Percentiles rank a stretch among this genome's conserved stretches.
Conservation (phyloP, 92 coral and sea anemone genomes). For the Phymanthus crucifer region DNA sequence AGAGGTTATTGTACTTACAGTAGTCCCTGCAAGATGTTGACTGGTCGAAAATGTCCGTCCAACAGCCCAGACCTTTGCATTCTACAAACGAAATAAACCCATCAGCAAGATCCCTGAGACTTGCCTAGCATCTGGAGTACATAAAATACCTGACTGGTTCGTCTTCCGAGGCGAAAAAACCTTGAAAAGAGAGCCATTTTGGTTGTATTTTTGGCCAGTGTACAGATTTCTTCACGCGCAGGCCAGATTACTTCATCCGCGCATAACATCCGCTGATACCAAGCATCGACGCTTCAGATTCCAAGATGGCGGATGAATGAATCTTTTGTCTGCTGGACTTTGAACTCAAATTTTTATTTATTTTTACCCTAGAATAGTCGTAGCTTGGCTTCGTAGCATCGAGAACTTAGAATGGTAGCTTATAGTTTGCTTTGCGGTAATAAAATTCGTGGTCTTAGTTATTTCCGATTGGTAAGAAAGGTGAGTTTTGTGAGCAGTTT, state of each 20-base stretch:
- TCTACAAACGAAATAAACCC: slow-evolving; percentile 36
- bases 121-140: neutral
- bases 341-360: slow-evolving; percentile 4
- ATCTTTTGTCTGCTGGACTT: neutral
- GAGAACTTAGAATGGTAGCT: slow-evolving; percentile 10
- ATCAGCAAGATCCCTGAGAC: neutral
- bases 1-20: no score
- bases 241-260: slow-evolving; percentile 14
- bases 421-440: slow-evolving; percentile 10
- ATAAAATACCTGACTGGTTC: slow-evolving; percentile 40
- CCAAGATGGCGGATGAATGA: slow-evolving; percentile 36
- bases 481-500: neutral
- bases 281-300: slow-evolving; percentile 18
- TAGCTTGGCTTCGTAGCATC: neutral
- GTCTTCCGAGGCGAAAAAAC: slow-evolving; percentile 31
- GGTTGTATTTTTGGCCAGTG: neutral
- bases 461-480: slow-evolving; percentile 31
- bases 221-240: slow-evolving; percentile 30
- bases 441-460: slow-evolving; percentile 22
- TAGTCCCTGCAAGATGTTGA: slow-evolving; percentile 50
- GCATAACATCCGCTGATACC: slow-evolving; percentile 50
- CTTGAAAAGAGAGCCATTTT: slow-evolving; percentile 54
- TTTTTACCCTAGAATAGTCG: neutral
- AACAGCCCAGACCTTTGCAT: slow-evolving; percentile 31
- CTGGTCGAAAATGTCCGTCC: slow-evolving; percentile 62